Conservation (phyloP, 2,113 vertebrate genomes). For the Gila orcuttii region DNA sequence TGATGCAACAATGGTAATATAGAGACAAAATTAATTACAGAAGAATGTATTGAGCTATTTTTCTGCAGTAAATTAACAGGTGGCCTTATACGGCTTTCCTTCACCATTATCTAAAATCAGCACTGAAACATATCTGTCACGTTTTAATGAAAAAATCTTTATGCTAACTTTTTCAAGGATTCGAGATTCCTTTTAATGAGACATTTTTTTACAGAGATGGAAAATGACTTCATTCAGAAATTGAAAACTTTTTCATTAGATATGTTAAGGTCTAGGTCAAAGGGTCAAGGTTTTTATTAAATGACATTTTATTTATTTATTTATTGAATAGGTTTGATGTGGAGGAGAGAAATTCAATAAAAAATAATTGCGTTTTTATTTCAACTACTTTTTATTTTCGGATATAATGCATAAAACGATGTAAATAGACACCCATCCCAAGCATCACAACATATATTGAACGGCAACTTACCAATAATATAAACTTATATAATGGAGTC, state of each 20-base stretch:
- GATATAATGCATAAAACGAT: not conserved
- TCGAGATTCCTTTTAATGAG: not conserved
- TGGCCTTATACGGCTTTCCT: not conserved
- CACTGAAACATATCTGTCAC: not conserved
- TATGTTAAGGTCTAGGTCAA: too few species aligned
- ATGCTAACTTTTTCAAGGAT: not conserved
- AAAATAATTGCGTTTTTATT: not conserved
- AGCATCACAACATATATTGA: not conserved
- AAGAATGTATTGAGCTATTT: not conserved
- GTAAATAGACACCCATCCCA: not conserved
- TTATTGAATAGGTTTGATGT: not conserved
- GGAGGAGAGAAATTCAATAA: not conserved
- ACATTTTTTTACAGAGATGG: not conserved
- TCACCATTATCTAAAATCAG: not conserved
- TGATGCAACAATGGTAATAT: not conserved
- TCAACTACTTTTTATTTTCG: not conserved
- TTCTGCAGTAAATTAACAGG: not conserved
- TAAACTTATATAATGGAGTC: not conserved
- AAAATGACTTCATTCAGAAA: not conserved
- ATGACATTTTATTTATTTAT: not conserved
- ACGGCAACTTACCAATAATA: not conserved
- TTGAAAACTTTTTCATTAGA: not conserved
- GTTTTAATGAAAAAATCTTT: not conserved
- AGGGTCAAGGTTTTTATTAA: not conserved
- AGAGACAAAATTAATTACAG: not conserved